Conservation (phyloP, 1,140 invertebrate species). For the Cydia strobilella region DNA sequence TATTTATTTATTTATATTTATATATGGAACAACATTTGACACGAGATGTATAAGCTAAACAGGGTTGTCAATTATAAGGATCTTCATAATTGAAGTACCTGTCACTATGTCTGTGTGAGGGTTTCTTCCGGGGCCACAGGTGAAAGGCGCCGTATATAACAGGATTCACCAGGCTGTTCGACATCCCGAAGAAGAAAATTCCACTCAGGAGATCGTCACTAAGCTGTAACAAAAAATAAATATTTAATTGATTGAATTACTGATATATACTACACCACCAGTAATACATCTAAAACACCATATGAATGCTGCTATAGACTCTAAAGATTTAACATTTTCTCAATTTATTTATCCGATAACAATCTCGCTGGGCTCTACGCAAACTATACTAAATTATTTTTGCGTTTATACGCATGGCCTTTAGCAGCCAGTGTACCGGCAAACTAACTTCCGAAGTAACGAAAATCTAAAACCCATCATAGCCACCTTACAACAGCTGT, state of each 20-base stretch:
- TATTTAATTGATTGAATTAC: not conserved
- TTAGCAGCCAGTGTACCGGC: not conserved
- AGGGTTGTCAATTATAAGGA: not conserved
- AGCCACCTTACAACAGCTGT: too few species aligned
- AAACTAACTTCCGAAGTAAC: slow-evolving; percentile 4
- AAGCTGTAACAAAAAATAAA: slow-evolving; percentile 59
- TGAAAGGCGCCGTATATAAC: slow-evolving; percentile 94
- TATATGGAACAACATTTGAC: too few species aligned
- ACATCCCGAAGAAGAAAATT: slow-evolving; percentile 93
- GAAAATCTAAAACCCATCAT: not conserved
- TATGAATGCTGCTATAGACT: too few species aligned
- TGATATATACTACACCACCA: too few species aligned
- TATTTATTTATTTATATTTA: too few species aligned
- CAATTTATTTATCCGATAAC: too few species aligned
- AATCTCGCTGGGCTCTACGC: too few species aligned
- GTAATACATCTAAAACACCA: too few species aligned
- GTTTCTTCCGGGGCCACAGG: slow-evolving; percentile 81
- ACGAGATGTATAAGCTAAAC: too few species aligned
- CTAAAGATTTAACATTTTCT: too few species aligned
- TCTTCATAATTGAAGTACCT: too few species aligned
- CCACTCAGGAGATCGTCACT: slow-evolving; percentile 84
- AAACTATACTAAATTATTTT: not conserved
- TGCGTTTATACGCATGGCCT: not conserved
- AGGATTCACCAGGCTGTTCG: slow-evolving; percentile 92
- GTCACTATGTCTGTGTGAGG: slow-evolving; percentile 76